Percentiles rank a stretch among this genome's conserved stretches.
Evolutionary conservation across 2,888 invertebrate genomes (phyloP).

Genomic region (Mycogona germanica): DNA sequence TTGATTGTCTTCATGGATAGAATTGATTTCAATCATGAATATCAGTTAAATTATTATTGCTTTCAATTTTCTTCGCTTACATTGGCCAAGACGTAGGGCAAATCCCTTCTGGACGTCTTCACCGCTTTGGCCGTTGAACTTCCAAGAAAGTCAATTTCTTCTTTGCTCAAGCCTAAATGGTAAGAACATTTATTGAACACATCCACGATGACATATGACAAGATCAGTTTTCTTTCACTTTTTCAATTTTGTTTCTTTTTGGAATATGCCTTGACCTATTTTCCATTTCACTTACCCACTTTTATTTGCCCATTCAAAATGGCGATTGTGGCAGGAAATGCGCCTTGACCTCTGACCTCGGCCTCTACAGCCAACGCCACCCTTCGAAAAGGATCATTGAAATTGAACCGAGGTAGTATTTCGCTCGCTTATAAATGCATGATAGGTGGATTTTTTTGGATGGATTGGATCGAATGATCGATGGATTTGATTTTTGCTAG

Average conservation of each 20-base stretch:
- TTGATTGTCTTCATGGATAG: too few relatives aligned
- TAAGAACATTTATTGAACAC: not conserved
- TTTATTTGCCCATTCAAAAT: constrained; percentile 69
- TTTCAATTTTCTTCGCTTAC: too few relatives aligned
- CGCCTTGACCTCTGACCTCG: constrained; percentile 59
- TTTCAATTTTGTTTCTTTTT: too few relatives aligned
- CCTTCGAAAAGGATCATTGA: constrained; percentile 27
- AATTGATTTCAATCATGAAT: too few relatives aligned
- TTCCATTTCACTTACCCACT: constrained; percentile 53
- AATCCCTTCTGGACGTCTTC: constrained; percentile 44
- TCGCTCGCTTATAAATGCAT: too few relatives aligned
- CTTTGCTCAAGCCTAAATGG: constrained; percentile 29
- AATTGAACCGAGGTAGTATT: not conserved
- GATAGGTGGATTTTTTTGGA: too few relatives aligned
- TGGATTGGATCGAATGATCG: too few relatives aligned
- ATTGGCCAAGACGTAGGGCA: constrained; percentile 59
- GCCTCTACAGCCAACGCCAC: constrained; percentile 73
- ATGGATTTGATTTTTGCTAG: not conserved
- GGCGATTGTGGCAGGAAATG: constrained; percentile 83
- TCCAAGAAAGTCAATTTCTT: constrained; percentile 32
- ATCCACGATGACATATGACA: too few relatives aligned
- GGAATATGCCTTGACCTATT: too few relatives aligned
- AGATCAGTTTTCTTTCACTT: too few relatives aligned
- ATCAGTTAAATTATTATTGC: too few relatives aligned
- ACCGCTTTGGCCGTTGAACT: constrained; percentile 27